These are phyloP conservation scores for Cryptosula pallasiana DNA, from an alignment of 2,888 invertebrate species.

Conservation along the genomic window DNA sequence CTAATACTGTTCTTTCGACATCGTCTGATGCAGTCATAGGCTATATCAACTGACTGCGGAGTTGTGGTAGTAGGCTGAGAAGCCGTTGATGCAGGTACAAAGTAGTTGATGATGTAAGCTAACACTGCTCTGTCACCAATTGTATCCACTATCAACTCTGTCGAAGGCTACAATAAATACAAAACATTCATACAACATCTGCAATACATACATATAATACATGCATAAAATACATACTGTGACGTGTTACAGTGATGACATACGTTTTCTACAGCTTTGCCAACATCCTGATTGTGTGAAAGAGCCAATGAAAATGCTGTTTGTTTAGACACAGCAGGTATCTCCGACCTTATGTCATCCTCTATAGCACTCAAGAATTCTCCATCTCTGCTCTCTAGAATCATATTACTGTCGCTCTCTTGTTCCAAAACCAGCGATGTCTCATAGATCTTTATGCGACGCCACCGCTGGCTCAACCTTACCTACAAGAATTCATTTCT, in stretches of 20 bases:
- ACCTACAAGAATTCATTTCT: constrained; percentile 7
- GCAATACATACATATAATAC: background rate
- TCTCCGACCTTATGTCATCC: background rate
- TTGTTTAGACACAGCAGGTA: background rate
- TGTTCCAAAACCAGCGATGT: background rate
- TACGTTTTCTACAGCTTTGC: no score
- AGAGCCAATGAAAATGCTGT: background rate
- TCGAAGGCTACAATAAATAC: background rate
- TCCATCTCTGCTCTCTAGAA: background rate
- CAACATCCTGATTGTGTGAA: no score
- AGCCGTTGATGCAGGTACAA: no score
- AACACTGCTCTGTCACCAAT: constrained; percentile 8
- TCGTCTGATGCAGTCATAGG: no score
- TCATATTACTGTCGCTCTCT: constrained; percentile 10
- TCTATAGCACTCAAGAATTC: constrained; percentile 4
- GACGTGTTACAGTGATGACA: no score
- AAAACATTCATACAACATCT: background rate
- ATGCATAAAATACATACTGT: no score
- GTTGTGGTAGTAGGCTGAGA: no score
- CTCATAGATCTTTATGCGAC: background rate
- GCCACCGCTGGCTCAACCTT: constrained; percentile 1
- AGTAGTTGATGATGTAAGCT: constrained; percentile 8
- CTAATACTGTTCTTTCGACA: no score
- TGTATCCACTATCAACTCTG: background rate
- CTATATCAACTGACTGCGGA: no score